A percentile compares a stretch with the other conserved stretches of the same genome.
Evolutionary conservation across 1,140 invertebrate species (phyloP).

Genomic region (Pantala flavescens): DNA sequence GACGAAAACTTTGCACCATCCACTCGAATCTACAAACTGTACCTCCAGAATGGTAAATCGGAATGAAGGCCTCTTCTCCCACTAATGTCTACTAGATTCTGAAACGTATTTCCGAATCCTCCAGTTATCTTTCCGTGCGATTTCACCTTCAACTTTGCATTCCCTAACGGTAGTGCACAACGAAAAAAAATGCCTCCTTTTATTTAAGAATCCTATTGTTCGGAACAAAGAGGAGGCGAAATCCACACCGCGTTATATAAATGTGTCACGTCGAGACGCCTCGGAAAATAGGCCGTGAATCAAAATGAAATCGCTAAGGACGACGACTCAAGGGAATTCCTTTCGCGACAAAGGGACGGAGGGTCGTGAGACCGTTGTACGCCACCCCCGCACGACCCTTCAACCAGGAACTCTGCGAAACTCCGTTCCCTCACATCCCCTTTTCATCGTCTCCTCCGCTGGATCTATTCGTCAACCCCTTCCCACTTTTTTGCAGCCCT

Average conservation of each 20-base stretch:
- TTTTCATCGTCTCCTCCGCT: background rate
- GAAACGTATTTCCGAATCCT: no score
- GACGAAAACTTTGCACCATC: no score
- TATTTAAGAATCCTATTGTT: background rate
- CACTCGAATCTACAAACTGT: no score
- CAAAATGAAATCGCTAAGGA: background rate
- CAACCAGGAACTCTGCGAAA: background rate
- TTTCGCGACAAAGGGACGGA: background rate
- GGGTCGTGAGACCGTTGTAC: background rate
- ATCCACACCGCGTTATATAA: background rate
- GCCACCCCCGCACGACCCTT: background rate
- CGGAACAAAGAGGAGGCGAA: background rate
- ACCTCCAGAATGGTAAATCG: no score
- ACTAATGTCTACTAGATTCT: no score
- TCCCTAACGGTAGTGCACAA: no score
- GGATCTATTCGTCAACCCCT: background rate
- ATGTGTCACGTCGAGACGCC: background rate
- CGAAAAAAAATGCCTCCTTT: background rate
- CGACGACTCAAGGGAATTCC: background rate
- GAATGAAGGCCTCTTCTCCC: no score
- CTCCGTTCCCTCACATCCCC: background rate
- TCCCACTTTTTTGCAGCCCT: background rate
- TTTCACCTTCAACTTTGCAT: no score
- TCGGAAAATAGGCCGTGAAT: conserved; percentile 2
- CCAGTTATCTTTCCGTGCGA: no score